phyloP scores from a whole-genome alignment of 1,140 invertebrate genomes.

The Panonychus citri region DNA sequence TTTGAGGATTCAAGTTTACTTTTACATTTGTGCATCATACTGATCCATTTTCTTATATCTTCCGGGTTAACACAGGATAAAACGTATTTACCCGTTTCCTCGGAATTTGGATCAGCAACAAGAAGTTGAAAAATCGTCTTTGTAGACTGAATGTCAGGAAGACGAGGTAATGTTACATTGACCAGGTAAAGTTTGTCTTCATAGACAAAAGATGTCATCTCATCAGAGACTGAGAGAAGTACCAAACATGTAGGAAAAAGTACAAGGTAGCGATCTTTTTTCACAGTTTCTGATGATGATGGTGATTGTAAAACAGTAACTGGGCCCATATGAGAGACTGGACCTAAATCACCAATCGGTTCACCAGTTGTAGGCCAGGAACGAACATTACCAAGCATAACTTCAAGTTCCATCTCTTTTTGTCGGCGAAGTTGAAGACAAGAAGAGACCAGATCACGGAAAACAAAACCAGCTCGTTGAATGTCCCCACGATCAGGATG shows the following conservation, averaged over 20 bases:
- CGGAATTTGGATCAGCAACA: not conserved
- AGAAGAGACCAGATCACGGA: conserved; percentile 73
- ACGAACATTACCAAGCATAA: conserved; percentile 68
- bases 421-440: conserved; percentile 66
- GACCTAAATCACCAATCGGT: conserved; percentile 27
- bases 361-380: conserved; percentile 37
- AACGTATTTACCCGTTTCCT: not conserved
- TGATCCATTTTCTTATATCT: conserved; percentile 1
- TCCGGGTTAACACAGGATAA: not conserved
- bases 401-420: conserved; percentile 83
- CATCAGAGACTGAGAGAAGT: conserved; percentile 65
- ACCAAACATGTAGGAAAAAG: conserved; percentile 65
- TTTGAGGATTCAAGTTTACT: not conserved
- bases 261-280: conserved; percentile 71
- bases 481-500: conserved; percentile 88
- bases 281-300: conserved; percentile 31
- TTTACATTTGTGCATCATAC: not conserved
- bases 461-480: conserved; percentile 72
- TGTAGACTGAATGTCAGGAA: not conserved
- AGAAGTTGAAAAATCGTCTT: not conserved
- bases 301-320: conserved; percentile 39
- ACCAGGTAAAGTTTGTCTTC: conserved; percentile 25
- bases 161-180: not conserved
- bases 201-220: conserved; percentile 83
- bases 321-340: conserved; percentile 36